A percentile compares a stretch with the other conserved stretches of the same genome.
Conservation (phyloP, 2,113 vertebrate species). For the Manacus vitellinus region DNA sequence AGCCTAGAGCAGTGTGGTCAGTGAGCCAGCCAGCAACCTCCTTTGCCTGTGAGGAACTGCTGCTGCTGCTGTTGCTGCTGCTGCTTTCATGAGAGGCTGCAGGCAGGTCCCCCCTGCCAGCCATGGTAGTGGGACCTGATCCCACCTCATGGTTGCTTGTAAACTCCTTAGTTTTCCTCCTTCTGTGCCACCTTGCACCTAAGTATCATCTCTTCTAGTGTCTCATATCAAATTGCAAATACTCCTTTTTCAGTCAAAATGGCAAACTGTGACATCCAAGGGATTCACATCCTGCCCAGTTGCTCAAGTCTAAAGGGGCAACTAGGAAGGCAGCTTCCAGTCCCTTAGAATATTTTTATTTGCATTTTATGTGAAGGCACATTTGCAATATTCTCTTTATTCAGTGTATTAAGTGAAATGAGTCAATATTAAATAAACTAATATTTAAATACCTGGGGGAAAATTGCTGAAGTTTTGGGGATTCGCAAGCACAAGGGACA, state of each 20-base stretch:
- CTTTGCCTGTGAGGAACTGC: background rate
- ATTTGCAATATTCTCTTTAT: background rate
- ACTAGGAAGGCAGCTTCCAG: background rate
- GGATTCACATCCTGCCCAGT: background rate
- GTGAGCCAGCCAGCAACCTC: background rate
- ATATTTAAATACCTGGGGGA: background rate
- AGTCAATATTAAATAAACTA: background rate
- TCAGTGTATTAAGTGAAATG: background rate
- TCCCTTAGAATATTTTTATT: background rate
- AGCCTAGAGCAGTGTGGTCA: background rate
- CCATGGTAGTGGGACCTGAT: background rate
- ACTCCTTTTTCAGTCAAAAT: background rate
- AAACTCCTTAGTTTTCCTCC: background rate
- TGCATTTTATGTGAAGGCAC: background rate
- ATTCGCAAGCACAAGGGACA: background rate
- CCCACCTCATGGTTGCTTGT: fast-evolving
- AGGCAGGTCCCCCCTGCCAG: background rate
- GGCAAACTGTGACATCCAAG: background rate
- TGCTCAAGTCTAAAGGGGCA: background rate
- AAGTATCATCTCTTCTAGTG: background rate
- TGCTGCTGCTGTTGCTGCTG: background rate
- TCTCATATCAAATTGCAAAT: background rate
- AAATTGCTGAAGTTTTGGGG: background rate
- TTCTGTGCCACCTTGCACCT: background rate
- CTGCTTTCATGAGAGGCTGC: background rate